Conservation (phyloP, 2,797 vertebrate species). For the Lerista edwardsae region DNA sequence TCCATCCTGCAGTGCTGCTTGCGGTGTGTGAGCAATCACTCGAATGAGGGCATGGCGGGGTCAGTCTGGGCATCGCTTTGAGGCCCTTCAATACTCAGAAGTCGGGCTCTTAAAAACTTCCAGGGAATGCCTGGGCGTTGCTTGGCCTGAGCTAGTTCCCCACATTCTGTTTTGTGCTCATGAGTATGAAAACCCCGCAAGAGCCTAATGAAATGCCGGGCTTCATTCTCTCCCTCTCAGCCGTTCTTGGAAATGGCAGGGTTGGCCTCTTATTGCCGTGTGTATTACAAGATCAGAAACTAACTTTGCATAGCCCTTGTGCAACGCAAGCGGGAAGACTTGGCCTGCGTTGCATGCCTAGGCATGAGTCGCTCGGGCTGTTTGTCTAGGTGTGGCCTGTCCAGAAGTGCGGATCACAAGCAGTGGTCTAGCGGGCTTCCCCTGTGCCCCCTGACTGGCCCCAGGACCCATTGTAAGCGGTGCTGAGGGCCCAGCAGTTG, state of each 20-base stretch:
- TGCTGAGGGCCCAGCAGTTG: background rate
- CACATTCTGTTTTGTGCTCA: background rate
- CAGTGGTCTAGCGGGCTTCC: accelerated
- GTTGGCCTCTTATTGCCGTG: background rate
- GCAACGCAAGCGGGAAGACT: background rate
- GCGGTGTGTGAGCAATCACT: background rate
- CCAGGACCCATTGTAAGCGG: no score
- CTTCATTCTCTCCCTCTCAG: background rate
- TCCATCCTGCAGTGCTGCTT: background rate
- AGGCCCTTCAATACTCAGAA: no score
- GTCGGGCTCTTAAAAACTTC: no score
- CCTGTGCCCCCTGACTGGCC: background rate
- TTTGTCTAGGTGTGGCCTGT: background rate
- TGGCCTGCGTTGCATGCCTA: background rate
- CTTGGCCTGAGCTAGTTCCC: no score
- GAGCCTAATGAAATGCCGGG: background rate
- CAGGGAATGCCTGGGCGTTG: no score
- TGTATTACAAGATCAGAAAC: background rate
- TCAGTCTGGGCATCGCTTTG: no score
- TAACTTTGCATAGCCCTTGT: background rate
- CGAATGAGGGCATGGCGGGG: no score
- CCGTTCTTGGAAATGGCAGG: background rate
- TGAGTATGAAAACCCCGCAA: background rate
- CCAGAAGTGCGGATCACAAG: background rate
- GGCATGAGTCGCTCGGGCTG: background rate